Base-by-base conservation (phyloP, 2,888 invertebrate species). In the Harpalus rufipes region DNA sequence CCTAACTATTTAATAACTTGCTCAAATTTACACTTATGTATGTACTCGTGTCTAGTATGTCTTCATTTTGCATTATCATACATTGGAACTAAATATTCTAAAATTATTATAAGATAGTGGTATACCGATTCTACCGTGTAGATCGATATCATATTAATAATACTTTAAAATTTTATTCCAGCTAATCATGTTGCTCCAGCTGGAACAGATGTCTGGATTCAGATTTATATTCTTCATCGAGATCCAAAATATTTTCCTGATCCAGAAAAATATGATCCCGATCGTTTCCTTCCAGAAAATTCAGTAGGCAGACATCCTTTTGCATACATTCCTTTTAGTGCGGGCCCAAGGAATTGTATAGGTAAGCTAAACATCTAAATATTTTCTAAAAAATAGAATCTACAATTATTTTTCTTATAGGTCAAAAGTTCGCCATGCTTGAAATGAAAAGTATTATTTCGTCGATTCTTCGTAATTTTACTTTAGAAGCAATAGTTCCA, bases 301-400 rank as follows among this genome's bases (percentile, higher is more conserved):
- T 89, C 91, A 8, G 85, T 88, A 0, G 89, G 90, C 32, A 91
- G 94, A 41, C 94, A 95, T 90, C 93, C 94, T 0, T 95, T 92
- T 86, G 92, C 93, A 0, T 95, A 93, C 88, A 92, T 95, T 84
- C 95, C 95, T 0, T 95, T 95, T 86, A 95, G 95, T 88, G 95
- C 94, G 0, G 95, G 95, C 1, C 93, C 93, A 0, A 92, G 95
- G 21, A 95, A 95, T 89, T 95, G 95, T 87, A 94, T 95, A 86
- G 95, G 94, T 94, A 90, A 88, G 39, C 21, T 21, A 21, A 1
- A 21, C 82, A 12, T 2, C 10, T 51, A 0, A 12, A 51, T 10
- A 12, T 51, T 51, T 5, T 51, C 1, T 51, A 10, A 12, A 6
- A 76, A 76, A n/a, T n/a, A n/a, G n/a, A 44, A 59, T 59, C 2